These are phyloP conservation scores for Oreochromis grahami DNA, from an alignment of 2,797 vertebrate genomes.

Conservation along the genomic window DNA sequence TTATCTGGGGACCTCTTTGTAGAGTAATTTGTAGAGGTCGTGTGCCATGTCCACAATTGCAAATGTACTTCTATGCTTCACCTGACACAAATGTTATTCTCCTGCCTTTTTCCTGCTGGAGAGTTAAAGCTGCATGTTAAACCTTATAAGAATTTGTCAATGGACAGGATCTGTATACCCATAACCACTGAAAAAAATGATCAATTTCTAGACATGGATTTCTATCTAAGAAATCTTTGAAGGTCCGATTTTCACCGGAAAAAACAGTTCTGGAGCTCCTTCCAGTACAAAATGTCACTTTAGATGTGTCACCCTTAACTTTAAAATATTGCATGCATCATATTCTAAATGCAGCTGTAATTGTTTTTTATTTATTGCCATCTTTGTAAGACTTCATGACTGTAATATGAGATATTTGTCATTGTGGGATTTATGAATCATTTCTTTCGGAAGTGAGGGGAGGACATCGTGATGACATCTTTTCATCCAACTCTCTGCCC, in stretches of 20 bases:
- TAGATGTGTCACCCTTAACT: neutral
- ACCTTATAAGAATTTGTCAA: neutral
- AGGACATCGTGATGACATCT: neutral
- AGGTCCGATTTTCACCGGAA: accelerated
- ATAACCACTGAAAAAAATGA: neutral
- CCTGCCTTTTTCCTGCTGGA: neutral
- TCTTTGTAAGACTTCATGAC: neutral
- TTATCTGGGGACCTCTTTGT: neutral
- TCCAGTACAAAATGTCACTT: neutral
- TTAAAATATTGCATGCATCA: neutral
- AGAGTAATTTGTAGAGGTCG: neutral
- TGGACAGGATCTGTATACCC: neutral
- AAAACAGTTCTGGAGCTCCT: neutral
- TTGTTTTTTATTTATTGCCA: neutral
- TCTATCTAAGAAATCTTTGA: neutral
- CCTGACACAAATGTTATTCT: neutral
- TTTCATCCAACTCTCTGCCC: conserved; percentile 1
- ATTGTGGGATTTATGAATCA: neutral
- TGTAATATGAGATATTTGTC: neutral
- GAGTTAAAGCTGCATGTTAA: neutral
- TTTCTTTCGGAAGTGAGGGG: neutral
- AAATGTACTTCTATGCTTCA: neutral
- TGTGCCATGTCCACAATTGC: neutral
- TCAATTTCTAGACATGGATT: neutral
- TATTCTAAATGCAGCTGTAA: neutral